Percentiles rank a stretch among this genome's conserved stretches.
phyloP scores from a whole-genome alignment of 2,888 invertebrate species.

The Habroteleia sp. region DNA sequence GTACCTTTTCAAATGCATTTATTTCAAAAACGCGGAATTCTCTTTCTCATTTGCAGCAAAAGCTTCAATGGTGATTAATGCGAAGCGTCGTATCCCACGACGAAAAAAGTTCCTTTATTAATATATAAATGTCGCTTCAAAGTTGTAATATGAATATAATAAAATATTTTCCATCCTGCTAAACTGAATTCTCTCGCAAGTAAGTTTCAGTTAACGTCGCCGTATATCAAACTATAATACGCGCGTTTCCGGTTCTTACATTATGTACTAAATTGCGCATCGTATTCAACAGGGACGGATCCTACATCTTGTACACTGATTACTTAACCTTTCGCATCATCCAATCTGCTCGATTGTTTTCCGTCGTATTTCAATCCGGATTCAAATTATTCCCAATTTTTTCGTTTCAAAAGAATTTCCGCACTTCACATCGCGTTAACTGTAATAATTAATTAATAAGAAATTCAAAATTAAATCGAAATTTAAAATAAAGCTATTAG shows the following conservation, averaged over 20 bases:
- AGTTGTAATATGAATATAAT: conserved; percentile 23
- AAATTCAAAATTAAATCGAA: too few species aligned
- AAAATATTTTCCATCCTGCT: conserved; percentile 14
- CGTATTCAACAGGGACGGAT: conserved; percentile 11
- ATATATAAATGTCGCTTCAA: conserved; percentile 14
- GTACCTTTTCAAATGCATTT: conserved; percentile 18
- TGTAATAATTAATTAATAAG: too few species aligned
- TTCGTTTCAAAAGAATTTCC: too few species aligned
- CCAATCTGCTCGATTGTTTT: too few species aligned
- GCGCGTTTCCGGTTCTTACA: conserved; percentile 34
- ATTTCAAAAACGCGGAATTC: conserved; percentile 15
- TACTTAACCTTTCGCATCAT: conserved; percentile 8
- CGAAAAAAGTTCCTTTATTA: conserved; percentile 30
- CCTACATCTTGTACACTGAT: conserved; percentile 8
- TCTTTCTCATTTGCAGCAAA: conserved; percentile 5
- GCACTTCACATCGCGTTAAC: too few species aligned
- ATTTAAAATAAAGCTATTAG: too few species aligned
- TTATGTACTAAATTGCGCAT: conserved; percentile 44
- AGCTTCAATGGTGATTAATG: conserved; percentile 24
- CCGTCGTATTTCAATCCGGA: too few species aligned
- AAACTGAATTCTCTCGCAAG: conserved; percentile 20
- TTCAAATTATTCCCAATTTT: too few species aligned
- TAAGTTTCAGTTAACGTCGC: conserved; percentile 28
- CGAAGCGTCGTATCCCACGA: conserved; percentile 6
- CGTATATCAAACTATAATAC: conserved; percentile 41